These are phyloP conservation scores for Poecile montanus DNA, from an alignment of 2,797 vertebrate genomes.

Conservation along the genomic window DNA sequence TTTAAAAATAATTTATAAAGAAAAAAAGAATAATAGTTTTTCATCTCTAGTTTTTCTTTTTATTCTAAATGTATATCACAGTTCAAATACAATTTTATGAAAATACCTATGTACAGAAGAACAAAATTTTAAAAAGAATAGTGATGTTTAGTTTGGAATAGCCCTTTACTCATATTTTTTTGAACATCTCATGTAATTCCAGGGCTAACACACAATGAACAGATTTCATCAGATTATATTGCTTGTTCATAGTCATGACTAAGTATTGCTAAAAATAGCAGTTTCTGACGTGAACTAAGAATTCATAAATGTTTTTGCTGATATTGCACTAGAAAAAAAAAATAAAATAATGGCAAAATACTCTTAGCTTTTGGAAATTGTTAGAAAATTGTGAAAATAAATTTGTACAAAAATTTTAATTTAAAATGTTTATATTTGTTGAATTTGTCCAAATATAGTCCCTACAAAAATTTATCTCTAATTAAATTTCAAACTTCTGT, in stretches of 20 bases:
- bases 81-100: neutral
- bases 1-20: too few species aligned
- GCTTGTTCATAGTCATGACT: neutral
- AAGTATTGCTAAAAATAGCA: neutral
- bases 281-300: neutral
- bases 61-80: neutral
- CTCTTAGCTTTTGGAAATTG: neutral
- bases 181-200: neutral
- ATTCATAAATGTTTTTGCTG: neutral
- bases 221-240: neutral
- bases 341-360: neutral
- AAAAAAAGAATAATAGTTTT: neutral
- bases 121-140: neutral
- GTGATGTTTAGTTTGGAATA: neutral
- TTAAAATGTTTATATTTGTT: neutral
- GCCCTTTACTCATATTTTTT: neutral
- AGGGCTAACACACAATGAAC: neutral
- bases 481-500: neutral
- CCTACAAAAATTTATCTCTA: neutral
- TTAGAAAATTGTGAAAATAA: neutral
- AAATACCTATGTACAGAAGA: neutral
- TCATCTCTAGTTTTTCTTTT: neutral
- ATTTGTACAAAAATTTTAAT: neutral
- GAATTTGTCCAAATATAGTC: neutral
- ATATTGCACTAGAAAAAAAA: neutral